Evolutionary conservation across 2,888 invertebrate species (phyloP).

Genomic region (Volucella bombylans): DNA sequence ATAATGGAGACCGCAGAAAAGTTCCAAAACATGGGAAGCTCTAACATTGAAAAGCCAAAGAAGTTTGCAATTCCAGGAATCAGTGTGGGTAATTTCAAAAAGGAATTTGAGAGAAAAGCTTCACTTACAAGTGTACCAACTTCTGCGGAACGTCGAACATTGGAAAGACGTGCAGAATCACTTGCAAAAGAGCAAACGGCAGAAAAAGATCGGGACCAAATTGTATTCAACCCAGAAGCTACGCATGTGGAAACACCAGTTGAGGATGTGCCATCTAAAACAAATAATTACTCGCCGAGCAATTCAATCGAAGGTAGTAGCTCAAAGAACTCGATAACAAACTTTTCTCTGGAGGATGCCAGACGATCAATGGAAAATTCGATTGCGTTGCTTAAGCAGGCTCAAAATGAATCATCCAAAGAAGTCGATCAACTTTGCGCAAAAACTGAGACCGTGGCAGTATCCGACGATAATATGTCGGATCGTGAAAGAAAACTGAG

Average conservation of each 20-base stretch:
- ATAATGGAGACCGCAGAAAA: slow-evolving; percentile 88
- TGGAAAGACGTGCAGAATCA: slow-evolving; percentile 70
- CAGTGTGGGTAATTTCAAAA: slow-evolving; percentile 93
- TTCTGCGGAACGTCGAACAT: slow-evolving; percentile 79
- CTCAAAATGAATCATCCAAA: slow-evolving; percentile 81
- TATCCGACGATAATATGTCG: slow-evolving; percentile 80
- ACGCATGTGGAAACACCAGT: slow-evolving; percentile 71
- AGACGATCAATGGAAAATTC: slow-evolving; percentile 85
- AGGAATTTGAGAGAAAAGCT: slow-evolving; percentile 92
- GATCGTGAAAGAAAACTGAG: slow-evolving; percentile 85
- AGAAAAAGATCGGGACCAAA: slow-evolving; percentile 62
- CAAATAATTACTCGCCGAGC: slow-evolving; percentile 53
- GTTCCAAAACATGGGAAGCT: slow-evolving; percentile 84
- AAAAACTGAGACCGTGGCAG: slow-evolving; percentile 81
- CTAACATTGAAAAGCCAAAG: slow-evolving; percentile 86
- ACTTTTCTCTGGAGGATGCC: slow-evolving; percentile 84
- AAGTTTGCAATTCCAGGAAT: slow-evolving; percentile 91
- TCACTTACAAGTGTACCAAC: slow-evolving; percentile 84
- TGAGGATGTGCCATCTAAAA: slow-evolving; percentile 76
- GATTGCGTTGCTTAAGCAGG: slow-evolving; percentile 85
- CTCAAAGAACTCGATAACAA: slow-evolving; percentile 83
- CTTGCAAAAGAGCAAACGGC: slow-evolving; percentile 75
- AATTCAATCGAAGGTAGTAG: slow-evolving; percentile 83
- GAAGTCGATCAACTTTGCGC: slow-evolving; percentile 82
- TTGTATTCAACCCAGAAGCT: slow-evolving; percentile 76